Base-by-base conservation (phyloP, 2,888 invertebrate species). In the Caenorhabditis macrosperma region DNA sequence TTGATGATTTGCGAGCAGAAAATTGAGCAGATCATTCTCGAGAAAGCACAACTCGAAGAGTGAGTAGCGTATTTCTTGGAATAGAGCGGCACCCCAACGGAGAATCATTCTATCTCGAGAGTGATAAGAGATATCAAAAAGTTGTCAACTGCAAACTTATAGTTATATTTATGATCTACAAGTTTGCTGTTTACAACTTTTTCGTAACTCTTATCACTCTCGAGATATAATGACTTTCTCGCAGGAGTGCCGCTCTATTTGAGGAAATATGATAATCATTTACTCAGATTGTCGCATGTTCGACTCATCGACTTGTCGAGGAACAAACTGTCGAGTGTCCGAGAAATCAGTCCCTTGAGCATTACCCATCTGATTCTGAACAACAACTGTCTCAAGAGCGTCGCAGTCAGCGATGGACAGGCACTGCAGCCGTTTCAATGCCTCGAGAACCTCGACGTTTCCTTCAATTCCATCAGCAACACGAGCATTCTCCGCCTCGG, bases 1-100 rank as follows among this genome's bases (percentile, higher is more conserved):
- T 17, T 78, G 35, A 78, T 72, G 78, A 63, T 78, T 52, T 59
- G 61, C 50, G 78, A 78, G 57, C 78, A 78, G 50, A 78, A 78
- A 59, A 63, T 78, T 28, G 78, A 78, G 38, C 78, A 74, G 28
- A 74, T 78, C 22, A 78, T 78, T 26, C 38, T 78, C 10, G 78
- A 78, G 38, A 78, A 78, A 24, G 54, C 78, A 6, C 78, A 78
- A 38, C 26, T 78, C 12, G 71, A 78, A 41, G 78, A 78, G 71
- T 72, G 6, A 24, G 61, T 30, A 4, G 2, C n/a, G 2, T 17
- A n/a, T 15, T 24, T 55, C 22, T 22, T 41, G 3, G n/a, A 38
- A 30, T 24, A n/a, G n/a, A n/a, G n/a, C n/a, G n/a, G n/a, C n/a
- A 41, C 20, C 12, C n/a, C 4, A 10, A 28, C 6, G 0, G 17